Evolutionary conservation across 2,888 invertebrate species (phyloP), one percentile per base, ranked within the genome.

Genomic region (Caenorhabditis sp.): DNA sequence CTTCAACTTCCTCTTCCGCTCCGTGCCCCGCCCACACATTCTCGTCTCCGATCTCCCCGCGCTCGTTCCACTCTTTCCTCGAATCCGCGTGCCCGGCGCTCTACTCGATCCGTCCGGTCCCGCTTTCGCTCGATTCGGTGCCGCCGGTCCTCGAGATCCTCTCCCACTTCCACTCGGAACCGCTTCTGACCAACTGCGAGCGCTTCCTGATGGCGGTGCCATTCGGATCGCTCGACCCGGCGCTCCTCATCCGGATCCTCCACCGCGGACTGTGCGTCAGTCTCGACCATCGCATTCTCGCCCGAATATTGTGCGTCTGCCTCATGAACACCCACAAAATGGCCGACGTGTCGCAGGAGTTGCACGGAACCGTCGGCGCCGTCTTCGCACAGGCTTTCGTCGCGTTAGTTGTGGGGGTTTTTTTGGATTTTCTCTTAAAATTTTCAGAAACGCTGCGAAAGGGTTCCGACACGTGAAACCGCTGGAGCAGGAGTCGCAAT

Each of bases 361-460:
- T 76, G 8, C 32, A 8, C 13, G 76, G 76, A 27, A 32, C 35
- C 0, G 48, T 76, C 9, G 76, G 76, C 39, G 37, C 65, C 0
- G 53, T 76, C 13, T 71, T 71, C 20, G 70, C 76, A 6, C 76
- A 76, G 32, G 76, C 76, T 4, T 76, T 76, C 20, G 53, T 76
- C 2, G 70, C 76, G 63, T 75, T 35, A 50, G 75, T 52, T 24
- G 61, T 17, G 2, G 5, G 15, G 26, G 26, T 1, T 45, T 41
- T 41, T 27, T n/a, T 4, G 15, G 15, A 41, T 15, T 20, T 41
- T 26, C 6, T 11, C 20, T 6, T 3, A 26, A 45, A 24, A 24
- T 39, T 39, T 62, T 20, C 59, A 75, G 74, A 32, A 62, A 76
- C 24, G 11, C 53, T 5, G 45, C 63, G 15, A 76, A 63, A 59